Percentiles rank a stretch among this genome's conserved stretches.
phyloP scores from a whole-genome alignment of 2,113 vertebrate species.

The Heloderma charlesbogerti region DNA sequence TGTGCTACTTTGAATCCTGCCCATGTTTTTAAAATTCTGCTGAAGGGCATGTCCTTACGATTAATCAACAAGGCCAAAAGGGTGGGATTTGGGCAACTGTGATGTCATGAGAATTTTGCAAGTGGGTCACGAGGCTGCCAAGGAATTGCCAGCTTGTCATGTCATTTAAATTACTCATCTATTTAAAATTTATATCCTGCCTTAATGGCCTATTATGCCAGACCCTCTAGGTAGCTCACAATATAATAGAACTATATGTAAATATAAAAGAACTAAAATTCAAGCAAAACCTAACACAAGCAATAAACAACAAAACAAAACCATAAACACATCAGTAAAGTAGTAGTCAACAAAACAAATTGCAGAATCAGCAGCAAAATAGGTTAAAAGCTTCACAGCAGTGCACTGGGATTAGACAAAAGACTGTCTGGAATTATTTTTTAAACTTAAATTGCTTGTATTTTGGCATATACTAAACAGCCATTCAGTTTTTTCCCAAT shows the following conservation, averaged over 20 bases:
- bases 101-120: background rate
- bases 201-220: background rate
- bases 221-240: background rate
- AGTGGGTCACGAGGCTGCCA: background rate
- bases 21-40: conserved; percentile 1
- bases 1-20: background rate
- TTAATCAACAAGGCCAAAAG: background rate
- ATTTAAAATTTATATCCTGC: background rate
- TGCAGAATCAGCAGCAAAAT: background rate
- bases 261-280: background rate
- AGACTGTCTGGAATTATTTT: background rate
- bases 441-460: background rate
- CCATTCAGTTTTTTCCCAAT: background rate
- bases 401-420: background rate
- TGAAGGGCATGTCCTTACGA: background rate
- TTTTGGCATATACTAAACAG: background rate
- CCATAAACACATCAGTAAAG: background rate
- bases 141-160: background rate
- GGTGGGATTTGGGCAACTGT: no score
- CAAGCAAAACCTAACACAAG: background rate
- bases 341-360: background rate
- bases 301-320: background rate
- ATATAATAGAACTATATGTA: background rate
- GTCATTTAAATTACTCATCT: background rate
- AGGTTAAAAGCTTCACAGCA: background rate